Base-by-base conservation (phyloP, 2,888 invertebrate genomes). In the Pimpla rufipes region DNA sequence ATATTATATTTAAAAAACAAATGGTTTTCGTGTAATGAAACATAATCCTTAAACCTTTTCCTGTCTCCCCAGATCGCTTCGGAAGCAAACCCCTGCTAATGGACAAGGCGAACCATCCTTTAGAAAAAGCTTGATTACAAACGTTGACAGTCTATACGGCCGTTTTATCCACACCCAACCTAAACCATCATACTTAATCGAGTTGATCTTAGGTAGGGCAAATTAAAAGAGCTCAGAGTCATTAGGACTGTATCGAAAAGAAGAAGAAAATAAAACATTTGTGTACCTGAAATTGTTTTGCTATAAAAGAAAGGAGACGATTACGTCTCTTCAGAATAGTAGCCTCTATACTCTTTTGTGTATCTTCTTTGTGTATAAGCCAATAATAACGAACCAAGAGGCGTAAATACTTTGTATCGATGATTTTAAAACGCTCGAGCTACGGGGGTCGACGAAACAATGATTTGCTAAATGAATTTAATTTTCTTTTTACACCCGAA, bases 41-140 rank as follows among this genome's bases (percentile, higher is more conserved):
- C 75, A 79, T 84, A 76, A 83, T 52, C 62, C 79, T 73, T 64
- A 52, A 80, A 79, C 70, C 57, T 79, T 81, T 59, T 77, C 73
- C 74, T 86, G 80, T 76, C 73, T 83, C 71, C 77, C 83, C 70
- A 87, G 86, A 87, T 88, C 67, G 74, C 50, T 64, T 85, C 37
- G 57, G 67, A 85, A 82, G 64, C 76, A 85, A 74, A 83, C 71
- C 84, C 85, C 85, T 87, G 74, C 83, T 81, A 68, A 80, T 84
- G 86, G 77, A 85, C 62, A 83, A 80, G 64, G 71, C 78, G 74
- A 85, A 78, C 45, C 80, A 75, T 81, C 68, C 83, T 71, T 66
- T 87, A 57, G 82, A 85, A 57, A n/a, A 83, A 88, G 70, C 79
- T 88, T 79, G 77, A 84, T 85, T 83, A 87, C 85, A 85, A 81